phyloP scores from a whole-genome alignment of 2,888 invertebrate genomes.

The Hydriomena furcata region DNA sequence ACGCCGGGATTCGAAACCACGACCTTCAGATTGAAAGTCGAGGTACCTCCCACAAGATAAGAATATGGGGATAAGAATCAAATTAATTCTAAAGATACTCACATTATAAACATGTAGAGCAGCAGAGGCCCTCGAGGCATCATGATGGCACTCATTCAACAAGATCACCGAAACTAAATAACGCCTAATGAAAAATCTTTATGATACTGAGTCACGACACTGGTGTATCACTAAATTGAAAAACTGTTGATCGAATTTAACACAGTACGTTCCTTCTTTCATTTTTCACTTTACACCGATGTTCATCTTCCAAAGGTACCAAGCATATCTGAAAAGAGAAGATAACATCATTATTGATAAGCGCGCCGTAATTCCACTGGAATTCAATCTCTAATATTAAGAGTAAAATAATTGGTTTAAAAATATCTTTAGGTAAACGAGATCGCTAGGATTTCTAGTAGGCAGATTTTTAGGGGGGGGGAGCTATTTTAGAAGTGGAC shows the following conservation, averaged over 20 bases:
- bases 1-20: no score
- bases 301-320: constrained; percentile 48
- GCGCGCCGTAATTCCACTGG: no score
- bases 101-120: constrained; percentile 64
- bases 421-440: no score
- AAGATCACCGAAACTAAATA: constrained; percentile 53
- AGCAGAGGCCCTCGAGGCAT: constrained; percentile 57
- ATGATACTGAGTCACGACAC: constrained; percentile 53
- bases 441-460: no score
- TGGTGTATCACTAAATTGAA: constrained; percentile 46
- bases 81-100: constrained; percentile 46
- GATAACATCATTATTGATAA: no score
- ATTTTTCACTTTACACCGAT: constrained; percentile 57
- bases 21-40: no score
- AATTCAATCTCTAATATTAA: no score
- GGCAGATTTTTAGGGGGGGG: no score
- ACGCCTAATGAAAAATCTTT: constrained; percentile 47
- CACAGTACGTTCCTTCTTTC: constrained; percentile 36
- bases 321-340: constrained; percentile 53
- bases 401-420: no score
- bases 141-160: constrained; percentile 50
- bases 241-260: constrained; percentile 49
- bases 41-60: no score
- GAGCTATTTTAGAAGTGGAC: no score
- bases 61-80: no score